Conservation (phyloP, 2,797 vertebrate species). For the Myoxocephalus aenaeus region DNA sequence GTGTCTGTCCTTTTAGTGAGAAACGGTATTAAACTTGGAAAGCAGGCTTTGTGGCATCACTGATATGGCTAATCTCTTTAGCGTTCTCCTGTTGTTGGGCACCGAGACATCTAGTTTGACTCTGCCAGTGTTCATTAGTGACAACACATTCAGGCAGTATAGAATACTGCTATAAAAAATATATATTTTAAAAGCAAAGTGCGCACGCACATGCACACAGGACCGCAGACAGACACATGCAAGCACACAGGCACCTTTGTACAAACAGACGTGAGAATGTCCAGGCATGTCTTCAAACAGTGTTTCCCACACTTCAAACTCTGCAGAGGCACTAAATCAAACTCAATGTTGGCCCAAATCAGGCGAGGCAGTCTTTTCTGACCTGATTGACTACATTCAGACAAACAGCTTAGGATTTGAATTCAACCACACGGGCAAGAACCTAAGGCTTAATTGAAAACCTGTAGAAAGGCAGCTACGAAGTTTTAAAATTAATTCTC, state of each 20-base stretch:
- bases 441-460: slow-evolving; percentile 7
- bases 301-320: slow-evolving; percentile 24
- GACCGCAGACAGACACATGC: not conserved
- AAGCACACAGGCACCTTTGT: slow-evolving; percentile 1
- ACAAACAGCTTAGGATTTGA: slow-evolving; percentile 7
- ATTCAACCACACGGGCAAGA: slow-evolving; percentile 12
- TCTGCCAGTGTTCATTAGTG: slow-evolving; percentile 67
- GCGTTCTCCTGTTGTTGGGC: slow-evolving; percentile 64
- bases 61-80: slow-evolving; percentile 71
- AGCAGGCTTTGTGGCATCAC: slow-evolving; percentile 60
- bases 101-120: slow-evolving; percentile 63
- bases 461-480: slow-evolving; percentile 8
- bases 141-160: slow-evolving; percentile 53
- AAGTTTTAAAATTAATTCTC: slow-evolving; percentile 6
- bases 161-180: slow-evolving; percentile 55
- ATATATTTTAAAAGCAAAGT: slow-evolving; percentile 2
- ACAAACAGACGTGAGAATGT: not conserved
- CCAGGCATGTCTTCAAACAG: not conserved
- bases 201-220: slow-evolving; percentile 2
- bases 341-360: slow-evolving; percentile 1
- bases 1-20: slow-evolving; percentile 57
- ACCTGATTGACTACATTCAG: slow-evolving; percentile 12
- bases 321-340: slow-evolving; percentile 17
- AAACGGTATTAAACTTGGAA: slow-evolving; percentile 69
- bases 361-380: not conserved